Conservation (phyloP, 2,888 invertebrate genomes). For the Tenthredo amoena region DNA sequence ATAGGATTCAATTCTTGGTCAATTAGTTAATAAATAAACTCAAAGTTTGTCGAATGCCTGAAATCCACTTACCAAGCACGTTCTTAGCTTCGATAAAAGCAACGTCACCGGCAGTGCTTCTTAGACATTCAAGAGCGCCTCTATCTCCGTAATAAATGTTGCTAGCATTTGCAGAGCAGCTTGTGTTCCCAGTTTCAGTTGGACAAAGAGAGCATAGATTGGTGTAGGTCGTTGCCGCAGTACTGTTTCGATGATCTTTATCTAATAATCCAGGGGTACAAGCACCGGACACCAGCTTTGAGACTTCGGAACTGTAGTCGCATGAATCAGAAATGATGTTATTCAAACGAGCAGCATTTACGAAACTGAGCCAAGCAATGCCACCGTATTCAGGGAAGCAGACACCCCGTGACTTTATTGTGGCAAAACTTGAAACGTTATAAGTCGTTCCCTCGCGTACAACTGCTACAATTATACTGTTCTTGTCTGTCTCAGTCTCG, state of each 20-base stretch:
- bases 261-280: constrained; percentile 84
- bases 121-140: constrained; percentile 82
- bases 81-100: constrained; percentile 82
- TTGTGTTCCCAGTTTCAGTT: constrained; percentile 64
- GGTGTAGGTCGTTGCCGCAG: constrained; percentile 21
- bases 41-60: not conserved
- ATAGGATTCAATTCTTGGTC: not conserved
- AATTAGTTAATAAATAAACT: not conserved
- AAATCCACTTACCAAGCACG: constrained; percentile 74
- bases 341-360: constrained; percentile 80
- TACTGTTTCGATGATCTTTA: constrained; percentile 73
- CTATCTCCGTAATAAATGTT: constrained; percentile 82
- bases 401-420: constrained; percentile 80
- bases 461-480: constrained; percentile 80
- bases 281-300: constrained; percentile 81
- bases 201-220: constrained; percentile 67
- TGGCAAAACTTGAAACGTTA: constrained; percentile 79
- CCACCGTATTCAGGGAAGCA: constrained; percentile 86
- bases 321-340: constrained; percentile 80
- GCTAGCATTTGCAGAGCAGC: constrained; percentile 79
- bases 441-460: constrained; percentile 77
- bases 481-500: constrained; percentile 80
- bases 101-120: constrained; percentile 79
- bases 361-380: constrained; percentile 83
- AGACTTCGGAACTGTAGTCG: constrained; percentile 81